Conservation (phyloP, 35 echinoderm and acorn worm species). For the Anneissia japonica region DNA sequence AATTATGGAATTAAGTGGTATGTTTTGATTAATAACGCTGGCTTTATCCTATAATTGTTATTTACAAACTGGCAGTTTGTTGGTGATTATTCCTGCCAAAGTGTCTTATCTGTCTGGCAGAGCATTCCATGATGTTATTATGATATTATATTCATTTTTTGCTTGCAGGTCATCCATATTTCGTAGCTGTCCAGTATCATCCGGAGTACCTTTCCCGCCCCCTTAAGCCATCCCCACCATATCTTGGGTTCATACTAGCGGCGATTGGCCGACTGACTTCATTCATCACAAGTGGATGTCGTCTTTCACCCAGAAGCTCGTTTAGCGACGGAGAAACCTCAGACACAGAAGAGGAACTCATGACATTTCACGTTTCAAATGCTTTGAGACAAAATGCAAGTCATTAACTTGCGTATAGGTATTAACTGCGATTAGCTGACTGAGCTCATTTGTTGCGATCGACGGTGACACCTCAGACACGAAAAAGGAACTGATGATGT, state of each 20-base stretch:
- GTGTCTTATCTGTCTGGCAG: too few relatives aligned
- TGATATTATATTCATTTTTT: not conserved
- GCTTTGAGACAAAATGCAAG: not conserved
- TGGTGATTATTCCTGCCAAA: not conserved
- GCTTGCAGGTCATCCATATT: slow-evolving; percentile 80
- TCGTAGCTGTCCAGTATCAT: slow-evolving; percentile 96
- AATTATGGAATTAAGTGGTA: slow-evolving; percentile 93
- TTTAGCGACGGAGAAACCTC: slow-evolving; percentile 64
- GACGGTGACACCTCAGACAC: too few relatives aligned
- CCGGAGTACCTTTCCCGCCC: slow-evolving; percentile 95
- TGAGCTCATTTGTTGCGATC: too few relatives aligned
- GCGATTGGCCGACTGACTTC: slow-evolving; percentile 53
- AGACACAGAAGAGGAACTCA: slow-evolving; percentile 85
- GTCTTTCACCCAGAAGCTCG: slow-evolving; percentile 68
- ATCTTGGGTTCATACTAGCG: slow-evolving; percentile 87
- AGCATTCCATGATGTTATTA: too few relatives aligned
- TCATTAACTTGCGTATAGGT: too few relatives aligned
- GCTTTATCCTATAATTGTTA: too few relatives aligned
- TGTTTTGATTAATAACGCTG: too few relatives aligned
- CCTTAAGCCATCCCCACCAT: slow-evolving; percentile 89
- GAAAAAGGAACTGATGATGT: too few relatives aligned
- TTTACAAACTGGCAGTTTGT: not conserved
- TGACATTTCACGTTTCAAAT: not conserved
- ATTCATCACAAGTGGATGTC: slow-evolving; percentile 67
- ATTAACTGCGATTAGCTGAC: too few relatives aligned